Evolutionary conservation across 2,888 invertebrate species (phyloP), one percentile per base, ranked within the genome.

Genomic region (Phyto melanocephala): DNA sequence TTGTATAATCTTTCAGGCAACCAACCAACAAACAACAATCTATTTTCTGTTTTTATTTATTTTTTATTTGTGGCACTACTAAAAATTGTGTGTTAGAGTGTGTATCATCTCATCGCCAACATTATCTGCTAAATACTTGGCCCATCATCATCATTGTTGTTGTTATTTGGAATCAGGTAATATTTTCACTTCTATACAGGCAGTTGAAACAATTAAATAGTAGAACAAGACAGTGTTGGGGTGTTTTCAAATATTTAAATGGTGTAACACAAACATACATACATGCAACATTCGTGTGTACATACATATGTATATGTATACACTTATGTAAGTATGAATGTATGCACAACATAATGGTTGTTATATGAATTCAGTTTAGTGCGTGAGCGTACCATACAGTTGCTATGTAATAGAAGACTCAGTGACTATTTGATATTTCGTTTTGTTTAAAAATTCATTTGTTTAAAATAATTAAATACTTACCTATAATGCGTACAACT

Each of bases 1-100:
- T 75, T 56, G 24, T 56, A 65, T 7, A 56, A 77, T 52, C 52
- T 62, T 54, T 33, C 33, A 68, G 45, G 40, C 68, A 60, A 76
- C 67, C 76, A 68, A 67, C 60, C 50, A 68, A 76, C 68, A 33
- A 65, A 52, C 24, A 24, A 75, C 56, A 74, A 63, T 74, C 74
- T 75, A 58, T 67, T 67, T 3, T 45, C 6, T 28, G 15, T 17
- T 45, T 45, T 8, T 15, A 11, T 47, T 2, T 11, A 17, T 17
- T 45, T 45, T 24, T 75, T 45, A 4, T 35, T 28, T 37, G 35
- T 63, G 63, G 17, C 52, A 22, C 72, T 63, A 54, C 13, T 20
- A 40, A 37, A 28, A 28, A 28, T 5, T 5, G 20, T 42, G 40
- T 42, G 17, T 20, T 8, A 62, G 28, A 63, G 24, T 17, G 22